Evolutionary conservation across 2,797 vertebrate species (phyloP).

Genomic region (Eulemur coronatus): DNA sequence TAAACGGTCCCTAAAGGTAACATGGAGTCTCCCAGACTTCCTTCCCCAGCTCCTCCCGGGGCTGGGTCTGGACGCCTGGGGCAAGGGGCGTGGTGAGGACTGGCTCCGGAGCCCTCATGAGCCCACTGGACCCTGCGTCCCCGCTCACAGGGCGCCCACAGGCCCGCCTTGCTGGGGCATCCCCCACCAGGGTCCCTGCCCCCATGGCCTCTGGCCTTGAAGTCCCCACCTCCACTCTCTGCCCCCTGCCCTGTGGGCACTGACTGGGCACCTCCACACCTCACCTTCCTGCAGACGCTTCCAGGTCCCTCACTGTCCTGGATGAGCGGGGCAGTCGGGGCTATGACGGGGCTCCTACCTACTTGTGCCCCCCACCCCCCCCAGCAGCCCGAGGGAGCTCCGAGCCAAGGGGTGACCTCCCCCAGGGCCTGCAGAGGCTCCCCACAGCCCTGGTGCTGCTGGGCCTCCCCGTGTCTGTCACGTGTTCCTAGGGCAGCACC

Average conservation of each 20-base stretch:
- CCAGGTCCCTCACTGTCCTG: not conserved
- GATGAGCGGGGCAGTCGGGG: rapidly evolving
- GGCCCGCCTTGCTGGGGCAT: not conserved
- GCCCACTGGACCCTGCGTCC: not conserved
- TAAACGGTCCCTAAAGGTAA: not conserved
- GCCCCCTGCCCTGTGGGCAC: not conserved
- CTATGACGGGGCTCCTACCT: not conserved
- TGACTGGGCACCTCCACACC: not conserved
- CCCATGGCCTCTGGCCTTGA: not conserved
- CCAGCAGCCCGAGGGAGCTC: not conserved
- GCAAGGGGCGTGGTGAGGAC: not conserved
- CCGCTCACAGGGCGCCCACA: not conserved
- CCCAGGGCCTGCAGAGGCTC: not conserved
- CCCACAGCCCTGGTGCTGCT: not conserved
- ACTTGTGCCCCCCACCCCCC: not conserved
- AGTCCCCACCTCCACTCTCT: not conserved
- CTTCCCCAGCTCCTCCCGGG: not conserved
- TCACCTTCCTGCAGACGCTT: not conserved
- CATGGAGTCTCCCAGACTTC: not conserved
- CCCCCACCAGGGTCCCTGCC: not conserved
- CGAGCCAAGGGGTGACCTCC: not conserved
- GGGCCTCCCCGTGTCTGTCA: not conserved
- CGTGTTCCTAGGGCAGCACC: not conserved
- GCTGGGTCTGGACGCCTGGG: not conserved
- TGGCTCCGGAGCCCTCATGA: not conserved